Base-by-base conservation (phyloP, 2,113 vertebrate species). In the Mionectes macconnelli region DNA sequence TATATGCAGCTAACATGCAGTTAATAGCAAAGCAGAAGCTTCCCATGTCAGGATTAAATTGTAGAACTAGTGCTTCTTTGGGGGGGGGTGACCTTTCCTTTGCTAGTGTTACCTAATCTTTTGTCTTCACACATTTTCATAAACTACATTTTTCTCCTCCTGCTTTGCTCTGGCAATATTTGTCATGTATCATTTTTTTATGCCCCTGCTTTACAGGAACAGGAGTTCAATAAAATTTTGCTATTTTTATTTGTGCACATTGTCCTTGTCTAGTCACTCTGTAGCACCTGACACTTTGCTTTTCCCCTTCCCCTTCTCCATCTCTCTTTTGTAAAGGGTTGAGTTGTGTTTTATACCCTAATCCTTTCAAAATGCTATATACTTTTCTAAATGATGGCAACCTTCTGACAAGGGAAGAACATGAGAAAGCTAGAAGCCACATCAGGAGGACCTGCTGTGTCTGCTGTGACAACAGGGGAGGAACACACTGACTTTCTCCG, bases 381-480 rank as follows among this genome's bases (percentile, higher is more conserved):
- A 97, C 97, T 97, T 98, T 98, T 97, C 98, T 95, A 97, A 98
- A 84, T 2, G 91, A 97, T 83, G 96, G 98, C 97, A 98, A 97
- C 94, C 93, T 97, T 97, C 98, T 98, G 98, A 98, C 98, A 98
- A 98, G 96, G 96, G 93, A 85, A 89, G 94, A 93, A 94, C 96
- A 97, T 93, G 98, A 97, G 97, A 97, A 97, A 89, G 69, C 97
- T 94, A 97, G 96, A 98, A 98, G 97, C 95, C 96, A 90, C 97
- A 96, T 98, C 95, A 97, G 97, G 97, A 97, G 92, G 86, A 95
- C 83, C 94, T 93, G 97, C 83, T 94, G 80, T 94, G 94, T 93
- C 93, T 98, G 97, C 97, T 98, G 96, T 98, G 98, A 98, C 98
- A 98, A 98, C 94, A 97, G 87, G 82, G 89, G 87, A 92, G 97